phyloP scores from a whole-genome alignment of 2,888 invertebrate genomes.

The Coelinius sp. region DNA sequence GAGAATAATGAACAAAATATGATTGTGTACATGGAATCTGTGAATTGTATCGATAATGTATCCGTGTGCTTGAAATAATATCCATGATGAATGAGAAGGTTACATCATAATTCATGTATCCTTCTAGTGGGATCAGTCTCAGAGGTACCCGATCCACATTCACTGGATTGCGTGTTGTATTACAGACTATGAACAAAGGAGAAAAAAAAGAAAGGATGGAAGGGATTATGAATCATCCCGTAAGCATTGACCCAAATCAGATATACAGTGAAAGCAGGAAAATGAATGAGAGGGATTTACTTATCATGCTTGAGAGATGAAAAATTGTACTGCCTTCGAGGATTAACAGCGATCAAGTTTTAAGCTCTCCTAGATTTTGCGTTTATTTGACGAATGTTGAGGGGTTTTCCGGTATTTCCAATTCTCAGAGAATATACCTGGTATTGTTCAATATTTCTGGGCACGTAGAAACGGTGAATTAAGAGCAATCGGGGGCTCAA shows the following conservation, averaged over 20 bases:
- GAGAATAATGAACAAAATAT: not conserved
- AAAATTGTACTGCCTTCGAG: not conserved
- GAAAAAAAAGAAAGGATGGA: not conserved
- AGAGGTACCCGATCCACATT: not conserved
- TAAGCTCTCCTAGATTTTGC: not conserved
- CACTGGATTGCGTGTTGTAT: slow-evolving; percentile 1
- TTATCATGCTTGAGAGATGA: not conserved
- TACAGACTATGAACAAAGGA: not conserved
- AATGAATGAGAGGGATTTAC: slow-evolving; percentile 6
- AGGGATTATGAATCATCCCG: not conserved
- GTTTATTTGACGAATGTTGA: not conserved
- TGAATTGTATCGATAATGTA: not conserved
- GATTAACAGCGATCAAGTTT: not conserved
- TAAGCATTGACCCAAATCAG: slow-evolving; percentile 4
- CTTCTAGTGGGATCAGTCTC: not conserved
- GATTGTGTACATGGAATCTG: not conserved
- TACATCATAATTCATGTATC: slow-evolving; percentile 2
- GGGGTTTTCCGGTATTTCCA: not conserved
- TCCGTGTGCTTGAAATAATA: not conserved
- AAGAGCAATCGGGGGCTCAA: slow-evolving; percentile 61
- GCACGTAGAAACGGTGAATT: slow-evolving; percentile 59
- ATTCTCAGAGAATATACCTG: not conserved
- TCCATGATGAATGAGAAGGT: slow-evolving; percentile 12
- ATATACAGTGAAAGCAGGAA: not conserved
- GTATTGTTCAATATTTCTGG: slow-evolving; percentile 44